These are phyloP conservation scores for Lineus longissimus DNA, from an alignment of 1,140 invertebrate genomes.

Conservation along the genomic window DNA sequence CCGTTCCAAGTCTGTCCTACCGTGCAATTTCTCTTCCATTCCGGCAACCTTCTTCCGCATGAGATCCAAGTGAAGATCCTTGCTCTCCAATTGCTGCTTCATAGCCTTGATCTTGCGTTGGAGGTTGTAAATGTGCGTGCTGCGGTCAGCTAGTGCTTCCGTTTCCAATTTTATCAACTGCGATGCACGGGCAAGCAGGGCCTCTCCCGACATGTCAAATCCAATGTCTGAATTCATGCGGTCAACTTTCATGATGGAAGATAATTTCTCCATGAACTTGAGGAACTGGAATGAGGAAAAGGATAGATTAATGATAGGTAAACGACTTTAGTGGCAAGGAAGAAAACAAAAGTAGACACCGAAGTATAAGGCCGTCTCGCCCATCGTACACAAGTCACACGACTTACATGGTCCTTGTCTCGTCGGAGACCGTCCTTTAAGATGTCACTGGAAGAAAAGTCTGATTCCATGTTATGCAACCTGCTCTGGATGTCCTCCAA, in stretches of 20 bases:
- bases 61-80: conserved; percentile 86
- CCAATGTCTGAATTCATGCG: conserved; percentile 49
- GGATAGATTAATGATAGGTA: no score
- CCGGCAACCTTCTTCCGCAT: conserved; percentile 68
- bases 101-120: conserved; percentile 62
- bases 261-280: conserved; percentile 43
- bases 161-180: conserved; percentile 50
- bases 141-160: conserved; percentile 41
- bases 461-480: conserved; percentile 42
- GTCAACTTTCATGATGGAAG: conserved; percentile 51
- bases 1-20: conserved; percentile 38
- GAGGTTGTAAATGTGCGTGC: conserved; percentile 51
- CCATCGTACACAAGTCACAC: neutral
- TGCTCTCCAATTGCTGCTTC: conserved; percentile 81
- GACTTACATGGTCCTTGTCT: conserved; percentile 48
- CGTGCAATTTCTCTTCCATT: conserved; percentile 45
- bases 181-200: conserved; percentile 44
- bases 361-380: neutral
- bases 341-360: neutral
- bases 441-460: conserved; percentile 47
- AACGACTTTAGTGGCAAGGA: neutral
- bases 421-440: conserved; percentile 45
- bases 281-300: conserved; percentile 41
- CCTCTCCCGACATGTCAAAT: conserved; percentile 48
- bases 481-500: conserved; percentile 34